Evolutionary conservation across 2,113 vertebrate species (phyloP).

Genomic region (Sylvia atricapilla): DNA sequence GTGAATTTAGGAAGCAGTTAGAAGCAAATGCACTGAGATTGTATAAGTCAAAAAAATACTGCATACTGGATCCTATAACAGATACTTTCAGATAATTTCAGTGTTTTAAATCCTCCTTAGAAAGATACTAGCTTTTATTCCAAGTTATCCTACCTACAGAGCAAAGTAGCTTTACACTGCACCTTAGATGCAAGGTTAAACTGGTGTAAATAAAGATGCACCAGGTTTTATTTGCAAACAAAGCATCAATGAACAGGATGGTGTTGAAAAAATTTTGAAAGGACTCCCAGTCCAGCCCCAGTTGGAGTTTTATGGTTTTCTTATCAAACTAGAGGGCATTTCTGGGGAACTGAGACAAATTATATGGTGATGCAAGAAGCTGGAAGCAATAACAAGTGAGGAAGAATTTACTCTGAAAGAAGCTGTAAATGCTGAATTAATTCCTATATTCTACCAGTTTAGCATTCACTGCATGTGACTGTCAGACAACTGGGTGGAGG

Average conservation of each 20-base stretch:
- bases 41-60: not conserved
- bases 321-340: not conserved
- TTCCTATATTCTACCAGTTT: not conserved
- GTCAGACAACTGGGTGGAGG: not conserved
- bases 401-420: not conserved
- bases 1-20: slow-evolving; percentile 1
- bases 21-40: not conserved
- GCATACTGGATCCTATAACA: not conserved
- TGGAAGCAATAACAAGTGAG: not conserved
- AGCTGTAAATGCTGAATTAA: not conserved
- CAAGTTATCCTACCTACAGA: not conserved
- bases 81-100: not conserved
- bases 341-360: not conserved
- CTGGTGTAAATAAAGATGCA: not conserved
- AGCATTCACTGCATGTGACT: not conserved
- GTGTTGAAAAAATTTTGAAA: not conserved
- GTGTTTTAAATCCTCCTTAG: not conserved
- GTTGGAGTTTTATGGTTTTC: not conserved
- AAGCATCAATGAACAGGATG: not conserved
- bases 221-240: not conserved
- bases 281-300: not conserved
- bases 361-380: not conserved
- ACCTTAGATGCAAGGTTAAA: not conserved
- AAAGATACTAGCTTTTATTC: not conserved
- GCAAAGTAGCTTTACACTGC: not conserved